phyloP scores from a whole-genome alignment of 2,113 vertebrate genomes.

The Microcebus ravelobensis region DNA sequence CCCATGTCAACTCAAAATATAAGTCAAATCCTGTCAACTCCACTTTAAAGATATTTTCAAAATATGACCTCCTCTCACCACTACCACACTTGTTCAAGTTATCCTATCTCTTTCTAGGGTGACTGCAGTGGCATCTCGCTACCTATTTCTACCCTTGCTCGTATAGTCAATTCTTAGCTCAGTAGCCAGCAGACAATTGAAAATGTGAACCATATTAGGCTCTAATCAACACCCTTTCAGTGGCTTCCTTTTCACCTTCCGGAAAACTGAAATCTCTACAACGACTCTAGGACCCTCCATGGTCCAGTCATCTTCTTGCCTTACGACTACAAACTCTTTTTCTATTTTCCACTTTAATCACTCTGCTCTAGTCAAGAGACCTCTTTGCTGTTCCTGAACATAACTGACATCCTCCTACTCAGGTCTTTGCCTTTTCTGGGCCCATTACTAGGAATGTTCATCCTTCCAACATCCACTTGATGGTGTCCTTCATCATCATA shows the following conservation, averaged over 20 bases:
- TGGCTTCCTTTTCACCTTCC: not conserved
- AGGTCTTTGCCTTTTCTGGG: not conserved
- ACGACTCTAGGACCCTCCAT: not conserved
- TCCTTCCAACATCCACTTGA: not conserved
- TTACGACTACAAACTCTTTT: not conserved
- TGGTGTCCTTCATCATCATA: not conserved
- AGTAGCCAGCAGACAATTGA: not conserved
- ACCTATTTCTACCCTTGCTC: not conserved
- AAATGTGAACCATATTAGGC: not conserved
- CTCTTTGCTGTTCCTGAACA: not conserved
- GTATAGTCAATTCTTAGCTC: not conserved
- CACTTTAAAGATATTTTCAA: not conserved
- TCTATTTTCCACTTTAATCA: not conserved
- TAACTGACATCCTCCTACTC: no score
- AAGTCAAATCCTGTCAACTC: not conserved
- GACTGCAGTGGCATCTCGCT: not conserved
- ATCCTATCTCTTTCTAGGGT: not conserved
- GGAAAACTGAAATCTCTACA: not conserved
- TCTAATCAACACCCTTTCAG: not conserved
- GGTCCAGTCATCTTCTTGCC: rapidly evolving
- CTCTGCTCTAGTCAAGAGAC: not conserved
- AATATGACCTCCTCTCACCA: not conserved
- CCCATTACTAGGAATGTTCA: not conserved
- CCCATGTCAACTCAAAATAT: not conserved
- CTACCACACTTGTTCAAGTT: not conserved